phyloP scores from a whole-genome alignment of 2,113 vertebrate species.

The Crotalus tigris region DNA sequence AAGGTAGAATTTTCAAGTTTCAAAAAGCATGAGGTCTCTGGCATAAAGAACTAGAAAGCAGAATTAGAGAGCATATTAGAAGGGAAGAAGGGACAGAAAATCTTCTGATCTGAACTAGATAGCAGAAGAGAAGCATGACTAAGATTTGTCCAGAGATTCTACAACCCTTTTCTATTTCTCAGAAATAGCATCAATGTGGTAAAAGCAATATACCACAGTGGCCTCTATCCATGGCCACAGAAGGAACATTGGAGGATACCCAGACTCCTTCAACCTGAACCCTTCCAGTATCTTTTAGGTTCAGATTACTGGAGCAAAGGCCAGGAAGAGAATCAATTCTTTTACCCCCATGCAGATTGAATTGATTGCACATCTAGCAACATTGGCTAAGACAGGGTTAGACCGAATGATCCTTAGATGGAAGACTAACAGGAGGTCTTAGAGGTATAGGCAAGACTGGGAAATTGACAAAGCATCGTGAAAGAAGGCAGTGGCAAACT shows the following conservation, averaged over 20 bases:
- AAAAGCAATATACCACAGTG: background rate
- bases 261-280: background rate
- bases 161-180: background rate
- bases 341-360: background rate
- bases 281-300: background rate
- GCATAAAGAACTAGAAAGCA: constrained; percentile 72
- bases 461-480: background rate
- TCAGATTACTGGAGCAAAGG: background rate
- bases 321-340: background rate
- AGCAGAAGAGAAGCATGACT: background rate
- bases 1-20: constrained; percentile 48
- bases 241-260: background rate
- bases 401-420: too few species aligned
- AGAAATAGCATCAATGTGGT: background rate
- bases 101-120: background rate
- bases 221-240: background rate
- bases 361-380: background rate
- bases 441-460: background rate
- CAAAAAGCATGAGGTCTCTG: constrained; percentile 60
- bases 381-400: background rate
- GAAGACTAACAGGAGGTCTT: background rate
- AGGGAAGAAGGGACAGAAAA: background rate
- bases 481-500: background rate
- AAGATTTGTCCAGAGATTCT: background rate
- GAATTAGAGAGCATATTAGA: background rate